phyloP scores from a whole-genome alignment of 1,140 invertebrate genomes.

The Samia ricini region DNA sequence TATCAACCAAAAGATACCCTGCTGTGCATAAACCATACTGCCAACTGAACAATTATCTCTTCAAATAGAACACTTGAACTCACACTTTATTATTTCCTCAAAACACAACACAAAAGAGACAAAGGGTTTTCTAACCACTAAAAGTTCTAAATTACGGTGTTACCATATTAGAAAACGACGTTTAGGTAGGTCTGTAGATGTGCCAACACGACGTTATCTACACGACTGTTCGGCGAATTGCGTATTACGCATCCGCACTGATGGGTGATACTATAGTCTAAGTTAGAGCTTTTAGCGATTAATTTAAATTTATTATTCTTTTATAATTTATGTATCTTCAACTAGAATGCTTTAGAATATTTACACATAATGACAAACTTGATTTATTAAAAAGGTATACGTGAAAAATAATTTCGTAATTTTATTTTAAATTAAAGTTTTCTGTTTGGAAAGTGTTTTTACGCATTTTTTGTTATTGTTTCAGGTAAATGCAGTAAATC shows the following conservation, averaged over 20 bases:
- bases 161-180: not conserved
- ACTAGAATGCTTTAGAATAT: too few relatives aligned
- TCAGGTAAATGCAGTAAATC: not conserved
- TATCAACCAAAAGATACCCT: too few relatives aligned
- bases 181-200: not conserved
- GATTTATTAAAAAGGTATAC: too few relatives aligned
- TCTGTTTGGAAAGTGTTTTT: not conserved
- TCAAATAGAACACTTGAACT: too few relatives aligned
- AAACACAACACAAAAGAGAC: not conserved
- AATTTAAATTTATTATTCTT: not conserved
- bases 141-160: not conserved
- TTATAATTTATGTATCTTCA: too few relatives aligned
- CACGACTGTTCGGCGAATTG: conserved; percentile 26
- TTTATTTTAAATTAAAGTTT: not conserved
- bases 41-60: too few relatives aligned
- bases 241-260: conserved; percentile 28
- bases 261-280: not conserved
- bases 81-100: too few relatives aligned
- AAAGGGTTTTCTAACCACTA: not conserved
- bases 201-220: conserved; percentile 21
- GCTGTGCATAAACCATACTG: too few relatives aligned
- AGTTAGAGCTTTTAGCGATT: conserved; percentile 8
- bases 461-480: not conserved
- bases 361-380: too few relatives aligned
- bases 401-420: too few relatives aligned